Evolutionary conservation across 2,113 vertebrate species (phyloP).

Genomic region (Menidia beryllina): DNA sequence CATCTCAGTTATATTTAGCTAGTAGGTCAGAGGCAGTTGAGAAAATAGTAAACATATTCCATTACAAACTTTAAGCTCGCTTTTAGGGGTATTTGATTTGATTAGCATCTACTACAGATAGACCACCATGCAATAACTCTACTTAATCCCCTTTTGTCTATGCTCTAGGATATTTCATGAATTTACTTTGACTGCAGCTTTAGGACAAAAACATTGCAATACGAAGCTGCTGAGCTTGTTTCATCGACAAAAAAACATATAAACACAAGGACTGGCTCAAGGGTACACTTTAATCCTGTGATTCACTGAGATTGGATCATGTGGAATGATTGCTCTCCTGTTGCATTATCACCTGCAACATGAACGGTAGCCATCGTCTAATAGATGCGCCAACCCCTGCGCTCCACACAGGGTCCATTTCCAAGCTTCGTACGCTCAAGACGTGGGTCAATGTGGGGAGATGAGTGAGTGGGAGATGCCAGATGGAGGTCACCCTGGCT

Average conservation of each 20-base stretch:
- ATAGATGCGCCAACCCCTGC: constrained; percentile 36
- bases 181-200: constrained; percentile 41
- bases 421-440: constrained; percentile 35
- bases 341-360: constrained; percentile 75
- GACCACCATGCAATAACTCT: background rate
- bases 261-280: constrained; percentile 49
- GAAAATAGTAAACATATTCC: background rate
- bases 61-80: constrained; percentile 1
- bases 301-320: constrained; percentile 61
- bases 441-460: constrained; percentile 32
- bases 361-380: constrained; percentile 49
- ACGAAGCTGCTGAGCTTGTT: constrained; percentile 36
- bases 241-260: constrained; percentile 47
- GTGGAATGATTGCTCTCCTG: constrained; percentile 65
- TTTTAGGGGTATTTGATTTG: background rate
- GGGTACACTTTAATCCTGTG: constrained; percentile 63
- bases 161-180: background rate
- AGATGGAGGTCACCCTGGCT: constrained; percentile 44
- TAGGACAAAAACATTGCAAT: constrained; percentile 32
- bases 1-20: background rate
- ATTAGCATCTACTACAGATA: background rate
- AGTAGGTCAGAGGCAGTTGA: background rate
- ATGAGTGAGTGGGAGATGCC: constrained; percentile 33
- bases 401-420: constrained; percentile 34
- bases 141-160: constrained; percentile 9